Base-by-base conservation (phyloP, 2,113 vertebrate species). In the Pagrus major region DNA sequence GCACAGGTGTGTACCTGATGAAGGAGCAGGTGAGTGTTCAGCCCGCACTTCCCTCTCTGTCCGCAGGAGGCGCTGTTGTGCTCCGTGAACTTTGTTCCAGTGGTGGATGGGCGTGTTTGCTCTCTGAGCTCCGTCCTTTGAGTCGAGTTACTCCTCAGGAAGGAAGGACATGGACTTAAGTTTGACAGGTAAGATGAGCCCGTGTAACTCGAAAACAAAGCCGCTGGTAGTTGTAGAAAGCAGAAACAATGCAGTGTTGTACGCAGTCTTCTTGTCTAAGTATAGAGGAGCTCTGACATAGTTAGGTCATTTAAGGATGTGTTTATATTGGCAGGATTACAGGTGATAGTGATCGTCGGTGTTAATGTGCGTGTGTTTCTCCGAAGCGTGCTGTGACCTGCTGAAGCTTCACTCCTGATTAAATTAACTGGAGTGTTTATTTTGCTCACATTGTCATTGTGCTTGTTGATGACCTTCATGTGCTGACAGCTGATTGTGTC, bases 81-180 rank as follows among this genome's bases (percentile, higher is more conserved):
- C 18, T 46, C 49, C 0, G 11, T 92, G 91, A 93, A 91, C 93
- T 94, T 94, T 93, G 91, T 65, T 89, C 89, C 9, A 84, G 78
- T 75, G 59, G 71, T 65, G 67, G 74, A 80, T 79, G 84, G 91
- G 84, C 83, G 89, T 89, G 80, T 79, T 76, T 49, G 1, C 4
- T 51, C n/a, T 7, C 29, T 27, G 27, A 0, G n/a, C 12, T 70
- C 72, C n/a, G 11, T 52, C 27, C 20, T 41, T 10, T 3, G 39
- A 60, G 23, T 10, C 3, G 39, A 60, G 23, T 42, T 47, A 15
- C 3, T 65, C 54, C 12, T 21, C 25, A 41, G 71, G 46, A 54
- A 74, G 65, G 25, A 9, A 65, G 59, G 70, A 76, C 59, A 92
- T 92, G 87, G 84, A 65, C 35, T 44, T 8, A 61, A 42, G 83